Evolutionary conservation across 2,113 vertebrate genomes (phyloP), one percentile per base, ranked within the genome.

Genomic region (Rhombomys opimus): DNA sequence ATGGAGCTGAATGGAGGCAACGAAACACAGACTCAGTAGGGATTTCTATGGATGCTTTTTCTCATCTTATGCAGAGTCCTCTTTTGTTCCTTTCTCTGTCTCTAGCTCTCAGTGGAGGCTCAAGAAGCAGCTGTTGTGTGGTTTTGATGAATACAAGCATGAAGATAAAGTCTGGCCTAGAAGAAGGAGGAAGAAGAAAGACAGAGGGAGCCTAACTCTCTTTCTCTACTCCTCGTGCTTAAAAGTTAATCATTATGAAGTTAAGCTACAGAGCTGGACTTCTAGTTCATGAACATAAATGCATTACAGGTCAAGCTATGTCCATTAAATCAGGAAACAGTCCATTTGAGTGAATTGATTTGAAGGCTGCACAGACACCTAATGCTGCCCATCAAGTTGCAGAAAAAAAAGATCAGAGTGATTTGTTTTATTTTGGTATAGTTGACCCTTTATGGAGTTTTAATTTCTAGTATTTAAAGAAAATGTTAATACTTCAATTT

Each of bases 391-490:
- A 41, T 9, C 10, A 95, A 87, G 80, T 90, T 20, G 81, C 52
- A 68, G 80, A 59, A 91, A 54, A 67, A 25, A 7, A 38, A 14
- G 11, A 20, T n/a, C 13, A 63, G 0, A 50, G 4, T 61, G 57
- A 3, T 67, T 70, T 85, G 78, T 68, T 92, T 85, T 63, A 61
- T 59, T 87, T 27, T 85, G 54, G 73, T 75, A 95, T 91, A 82
- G 46, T 72, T 91, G 50, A 77, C 92, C 17, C 85, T 84, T 75
- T n/a, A 86, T 9, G 73, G 23, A 38, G 4, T n/a, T 95, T 93
- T 77, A 32, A n/a, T 41, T 93, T 76, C 50, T 38, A 89, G 80
- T 72, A 30, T 76, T 86, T 94, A 93, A 95, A 94, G 61, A 72
- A 63, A 30, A 75, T 78, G 32, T 32, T 67, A 67, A 22, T 6